Conservation (phyloP, 1,140 invertebrate genomes). For the Tetranychus cinnabarinus region DNA sequence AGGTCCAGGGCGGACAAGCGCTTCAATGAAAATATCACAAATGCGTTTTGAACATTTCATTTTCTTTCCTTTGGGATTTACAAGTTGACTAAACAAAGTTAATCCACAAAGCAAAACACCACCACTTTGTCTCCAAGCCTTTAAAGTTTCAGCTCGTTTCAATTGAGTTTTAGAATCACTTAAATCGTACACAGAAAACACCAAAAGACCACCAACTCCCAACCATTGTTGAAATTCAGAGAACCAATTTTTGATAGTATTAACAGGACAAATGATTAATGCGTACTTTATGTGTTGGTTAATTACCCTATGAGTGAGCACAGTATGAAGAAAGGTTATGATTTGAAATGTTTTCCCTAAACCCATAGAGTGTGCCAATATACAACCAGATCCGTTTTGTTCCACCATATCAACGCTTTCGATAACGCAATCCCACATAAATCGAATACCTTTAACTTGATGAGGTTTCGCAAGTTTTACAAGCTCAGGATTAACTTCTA, state of each 20-base stretch:
- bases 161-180: neutral
- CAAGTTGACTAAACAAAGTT: conserved; percentile 63
- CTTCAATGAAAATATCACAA: conserved; percentile 13
- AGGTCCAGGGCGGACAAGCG: conserved; percentile 45
- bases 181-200: neutral
- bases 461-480: conserved; percentile 75
- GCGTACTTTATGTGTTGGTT: conserved; percentile 39
- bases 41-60: conserved; percentile 11
- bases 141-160: conserved; percentile 31
- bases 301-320: conserved; percentile 37
- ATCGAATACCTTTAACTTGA: conserved; percentile 65
- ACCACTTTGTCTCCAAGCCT: conserved; percentile 54
- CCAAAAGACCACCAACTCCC: conserved; percentile 26
- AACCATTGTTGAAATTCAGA: conserved; percentile 77
- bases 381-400: conserved; percentile 31
- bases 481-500: conserved; percentile 53
- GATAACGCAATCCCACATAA: conserved; percentile 87
- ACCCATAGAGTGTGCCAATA: conserved; percentile 70
- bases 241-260: conserved; percentile 85
- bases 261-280: conserved; percentile 76
- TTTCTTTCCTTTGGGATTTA: conserved; percentile 30
- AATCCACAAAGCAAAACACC: conserved; percentile 88
- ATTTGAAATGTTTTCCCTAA: conserved; percentile 43
- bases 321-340: conserved; percentile 63
- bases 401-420: conserved; percentile 25